Base-by-base conservation (phyloP, 2,888 invertebrate genomes). In the Pristionchus arcanus region DNA sequence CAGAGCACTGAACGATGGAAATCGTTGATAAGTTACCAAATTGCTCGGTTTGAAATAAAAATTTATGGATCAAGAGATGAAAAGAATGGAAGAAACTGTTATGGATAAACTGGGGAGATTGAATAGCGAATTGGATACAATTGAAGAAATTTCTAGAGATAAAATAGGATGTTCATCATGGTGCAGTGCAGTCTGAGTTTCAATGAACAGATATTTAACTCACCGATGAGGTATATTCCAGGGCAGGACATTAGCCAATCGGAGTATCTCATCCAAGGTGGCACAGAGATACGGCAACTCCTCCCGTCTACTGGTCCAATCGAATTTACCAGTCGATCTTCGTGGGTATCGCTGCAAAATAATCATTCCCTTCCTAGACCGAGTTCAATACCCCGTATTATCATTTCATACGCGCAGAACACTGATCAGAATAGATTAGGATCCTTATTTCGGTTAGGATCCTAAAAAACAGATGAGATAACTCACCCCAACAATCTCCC, bases 151-250 rank as follows among this genome's bases (percentile, higher is more conserved):
- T n/a, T n/a, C n/a, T n/a, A n/a, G n/a, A n/a, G n/a, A n/a, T n/a
- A n/a, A n/a, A n/a, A n/a, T n/a, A n/a, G n/a, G n/a, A n/a, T n/a
- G n/a, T n/a, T n/a, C n/a, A n/a, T n/a, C n/a, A n/a, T n/a, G n/a
- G n/a, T n/a, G n/a, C n/a, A n/a, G n/a, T n/a, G n/a, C n/a, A n/a
- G n/a, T n/a, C n/a, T n/a, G n/a, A n/a, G n/a, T n/a, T n/a, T n/a
- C n/a, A n/a, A n/a, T n/a, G n/a, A n/a, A n/a, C n/a, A n/a, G n/a
- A n/a, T n/a, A n/a, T n/a, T 11, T 2, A 25, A 37, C 90, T 84
- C 37, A 92, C 92, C 91, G 90, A 86, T 95, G 95, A 1, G 94
- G 95, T 81, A 95, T 94, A 34, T 93, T 92, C 94, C 94, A 94
- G 7, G 95, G 95, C 25, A 95, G 91, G 25, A 95, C 93, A 90